Evolutionary conservation across 2,797 vertebrate genomes (phyloP), one percentile per base, ranked within the genome.

Genomic region (Lophotriccus pileatus): DNA sequence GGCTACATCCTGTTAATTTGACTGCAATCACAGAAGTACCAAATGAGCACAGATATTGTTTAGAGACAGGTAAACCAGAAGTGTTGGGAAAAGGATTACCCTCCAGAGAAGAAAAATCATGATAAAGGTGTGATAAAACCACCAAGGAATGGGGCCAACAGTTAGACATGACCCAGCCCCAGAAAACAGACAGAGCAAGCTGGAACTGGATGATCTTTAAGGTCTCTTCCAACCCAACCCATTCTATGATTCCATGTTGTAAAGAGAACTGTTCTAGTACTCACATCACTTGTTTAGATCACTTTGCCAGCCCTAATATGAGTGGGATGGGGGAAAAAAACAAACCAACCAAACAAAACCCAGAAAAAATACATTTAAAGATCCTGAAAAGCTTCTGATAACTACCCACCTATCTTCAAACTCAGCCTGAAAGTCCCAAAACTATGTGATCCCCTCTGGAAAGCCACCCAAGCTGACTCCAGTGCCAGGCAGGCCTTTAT

Each of bases 121-220:
- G 1, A 30, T 11, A 44, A 27, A 43, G 0, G 0, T 3, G 13
- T 10, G 5, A n/a, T 27, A 46, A 36, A 52, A 77, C 18, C 55
- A 69, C 10, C 41, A 46, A 39, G 28, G 8, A 6, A 47, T 0
- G 5, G 18, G 56, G 41, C 62, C 25, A 27, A 34, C 39, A 27
- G 22, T 79, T 44, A 14, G 41, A 58, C 14, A 18, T 8, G 16
- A 68, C 27, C n/a, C 7, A 20, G 6, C 32, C 17, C 44, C 17
- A 23, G 32, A 24, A 66, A 79, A 30, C 22, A 64, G 11, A 36
- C 30, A 62, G 13, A 39, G 32, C 12, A 53, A 55, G 63, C 2
- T 43, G 30, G 49, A n/a, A 20, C 49, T 20, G 30, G 23, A 32
- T 19, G 30, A 14, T 12, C 23, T 53, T 43, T 15, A 14, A 43